Conservation (phyloP, 1,140 invertebrate genomes). For the Nylanderia fulva region DNA sequence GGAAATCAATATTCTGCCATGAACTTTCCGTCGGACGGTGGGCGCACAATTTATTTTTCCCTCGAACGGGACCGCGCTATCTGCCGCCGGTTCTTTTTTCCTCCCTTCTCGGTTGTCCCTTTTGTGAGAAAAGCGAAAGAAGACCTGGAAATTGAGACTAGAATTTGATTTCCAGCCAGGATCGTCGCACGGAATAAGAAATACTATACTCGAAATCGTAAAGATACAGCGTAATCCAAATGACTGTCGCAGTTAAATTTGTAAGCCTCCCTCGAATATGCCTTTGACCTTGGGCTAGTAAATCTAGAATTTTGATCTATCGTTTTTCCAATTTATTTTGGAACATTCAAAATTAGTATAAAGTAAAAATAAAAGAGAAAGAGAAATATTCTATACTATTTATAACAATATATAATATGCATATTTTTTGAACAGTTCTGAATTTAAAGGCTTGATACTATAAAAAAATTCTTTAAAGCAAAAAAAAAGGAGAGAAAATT, state of each 20-base stretch:
- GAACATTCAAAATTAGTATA: neutral
- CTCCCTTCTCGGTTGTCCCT: neutral
- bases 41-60: conserved; percentile 66
- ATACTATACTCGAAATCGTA: conserved; percentile 30
- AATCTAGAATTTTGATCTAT: neutral
- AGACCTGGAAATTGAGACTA: conserved; percentile 65
- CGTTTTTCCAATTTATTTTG: neutral
- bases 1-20: conserved; percentile 74
- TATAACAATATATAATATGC: neutral
- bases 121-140: conserved; percentile 51
- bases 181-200: conserved; percentile 60
- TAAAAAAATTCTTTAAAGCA: neutral
- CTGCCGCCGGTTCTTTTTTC: conserved; percentile 34
- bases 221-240: conserved; percentile 10
- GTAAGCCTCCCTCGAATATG: neutral
- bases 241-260: conserved; percentile 6
- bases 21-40: conserved; percentile 59
- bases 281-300: neutral
- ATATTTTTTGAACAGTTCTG: neutral
- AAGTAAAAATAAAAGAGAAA: neutral
- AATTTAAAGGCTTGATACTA: neutral
- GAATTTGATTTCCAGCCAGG: conserved; percentile 69
- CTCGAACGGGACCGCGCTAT: conserved; percentile 51
- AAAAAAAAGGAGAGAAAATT: neutral
- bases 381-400: neutral